Evolutionary conservation across 2,113 vertebrate genomes (phyloP), one percentile per base, ranked within the genome.

Genomic region (Eubucco bourcierii): DNA sequence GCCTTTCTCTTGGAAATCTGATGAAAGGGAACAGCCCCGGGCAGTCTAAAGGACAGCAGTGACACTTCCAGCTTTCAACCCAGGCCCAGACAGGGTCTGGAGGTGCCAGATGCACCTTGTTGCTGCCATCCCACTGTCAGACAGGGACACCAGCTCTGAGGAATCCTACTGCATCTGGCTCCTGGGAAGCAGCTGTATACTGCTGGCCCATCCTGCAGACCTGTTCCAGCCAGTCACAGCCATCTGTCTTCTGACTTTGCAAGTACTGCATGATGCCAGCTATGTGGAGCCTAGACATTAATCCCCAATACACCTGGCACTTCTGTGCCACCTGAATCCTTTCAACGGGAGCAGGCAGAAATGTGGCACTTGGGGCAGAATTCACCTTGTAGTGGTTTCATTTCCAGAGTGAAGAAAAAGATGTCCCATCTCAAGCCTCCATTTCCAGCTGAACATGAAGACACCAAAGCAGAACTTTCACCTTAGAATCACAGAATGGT

Each of bases 101-200:
- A 78, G 41, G 8, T 39, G 20, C 8, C 13, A 39, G 29, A 37
- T n/a, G 15, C 29, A 44, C 10, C 24, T 63, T 0, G 0, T 34
- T 64, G 34, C 10, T 84, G 33, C 31, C 5, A 7, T 59, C 29
- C 23, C 44, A 59, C 66, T 67, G 28, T 10, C 75, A 16, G 53
- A 41, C 25, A n/a, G 25, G 12, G 23, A 41, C 50, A 37, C 4
- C 9, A 33, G 34, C 53, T 63, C n/a, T 74, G 52, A 53, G 5
- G 19, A 88, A 88, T 64, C 25, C 33, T 33, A 34, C 13, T 16
- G 70, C 1, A 28, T 37, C 19, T 44, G 39, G 10, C 34, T 81
- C 25, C 84, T 71, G 47, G 55, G 17, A 41, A 67, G 66, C 25
- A 55, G 52, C 2, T 33, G 27, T 6, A 12, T 19, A 25, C 47